Evolutionary conservation across 2,797 vertebrate species (phyloP).

Genomic region (Potorous gilbertii): DNA sequence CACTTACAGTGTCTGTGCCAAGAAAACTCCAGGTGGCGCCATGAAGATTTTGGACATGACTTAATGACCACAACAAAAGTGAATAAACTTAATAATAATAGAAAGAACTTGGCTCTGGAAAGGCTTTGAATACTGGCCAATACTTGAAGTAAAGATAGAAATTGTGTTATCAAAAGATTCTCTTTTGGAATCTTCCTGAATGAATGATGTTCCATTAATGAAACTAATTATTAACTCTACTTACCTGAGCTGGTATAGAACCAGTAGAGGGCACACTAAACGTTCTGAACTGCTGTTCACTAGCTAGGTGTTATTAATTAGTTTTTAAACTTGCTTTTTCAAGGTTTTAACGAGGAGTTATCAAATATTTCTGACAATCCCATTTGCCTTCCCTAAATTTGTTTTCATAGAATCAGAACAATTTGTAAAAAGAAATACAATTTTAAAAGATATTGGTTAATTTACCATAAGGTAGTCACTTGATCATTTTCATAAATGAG

Average conservation of each 20-base stretch:
- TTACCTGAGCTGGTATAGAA: neutral
- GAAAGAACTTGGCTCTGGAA: neutral
- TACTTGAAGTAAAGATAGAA: constrained; percentile 4
- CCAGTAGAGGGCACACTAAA: neutral
- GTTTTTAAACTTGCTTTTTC: neutral
- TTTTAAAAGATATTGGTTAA: neutral
- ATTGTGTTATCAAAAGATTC: neutral
- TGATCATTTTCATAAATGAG: neutral
- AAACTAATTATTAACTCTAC: neutral
- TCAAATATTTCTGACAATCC: neutral
- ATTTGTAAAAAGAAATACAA: neutral
- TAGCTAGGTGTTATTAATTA: neutral
- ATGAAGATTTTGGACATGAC: neutral
- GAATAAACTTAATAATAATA: neutral
- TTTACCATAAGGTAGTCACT: neutral
- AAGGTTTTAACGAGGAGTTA: neutral
- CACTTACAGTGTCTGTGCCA: neutral
- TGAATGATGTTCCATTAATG: neutral
- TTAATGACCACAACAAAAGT: neutral
- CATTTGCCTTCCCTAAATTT: neutral
- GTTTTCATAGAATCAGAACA: neutral
- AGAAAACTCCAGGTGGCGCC: neutral
- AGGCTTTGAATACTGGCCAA: neutral
- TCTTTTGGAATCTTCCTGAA: neutral
- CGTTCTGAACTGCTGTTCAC: neutral